These are phyloP conservation scores for Clarias gariepinus DNA, from an alignment of 2,113 vertebrate genomes.

Conservation along the genomic window DNA sequence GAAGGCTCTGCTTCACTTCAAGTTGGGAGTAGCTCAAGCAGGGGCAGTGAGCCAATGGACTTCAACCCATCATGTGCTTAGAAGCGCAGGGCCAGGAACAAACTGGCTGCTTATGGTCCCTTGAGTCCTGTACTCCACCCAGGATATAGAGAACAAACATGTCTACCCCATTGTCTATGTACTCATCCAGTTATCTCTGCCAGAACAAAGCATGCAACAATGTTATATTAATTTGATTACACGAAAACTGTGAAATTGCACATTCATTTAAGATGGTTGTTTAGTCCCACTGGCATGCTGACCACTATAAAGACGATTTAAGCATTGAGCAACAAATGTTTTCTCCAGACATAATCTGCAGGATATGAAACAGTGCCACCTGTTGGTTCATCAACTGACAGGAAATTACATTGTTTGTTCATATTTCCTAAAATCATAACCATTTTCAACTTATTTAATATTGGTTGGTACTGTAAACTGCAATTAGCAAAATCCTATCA, in stretches of 20 bases:
- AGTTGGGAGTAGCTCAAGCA: conserved; percentile 23
- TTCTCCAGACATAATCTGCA: not conserved
- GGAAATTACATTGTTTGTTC: not conserved
- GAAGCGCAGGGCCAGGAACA: conserved; percentile 18
- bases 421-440: not conserved
- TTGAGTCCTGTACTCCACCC: conserved; percentile 32
- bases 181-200: not conserved
- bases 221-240: not conserved
- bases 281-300: not conserved
- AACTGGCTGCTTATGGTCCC: conserved; percentile 10
- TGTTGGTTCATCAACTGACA: conserved; percentile 7
- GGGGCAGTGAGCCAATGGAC: conserved; percentile 20
- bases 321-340: not conserved
- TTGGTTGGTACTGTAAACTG: not conserved
- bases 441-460: not conserved
- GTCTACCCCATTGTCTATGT: not conserved
- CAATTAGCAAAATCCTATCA: conserved; percentile 2
- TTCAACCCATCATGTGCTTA: conserved; percentile 30
- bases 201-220: not conserved
- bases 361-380: not conserved
- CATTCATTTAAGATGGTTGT: not conserved
- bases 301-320: not conserved
- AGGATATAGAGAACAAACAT: conserved; percentile 23
- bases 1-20: conserved; percentile 10
- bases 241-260: not conserved